Base-by-base conservation (phyloP, 2,888 invertebrate genomes). In the Nezara viridula region DNA sequence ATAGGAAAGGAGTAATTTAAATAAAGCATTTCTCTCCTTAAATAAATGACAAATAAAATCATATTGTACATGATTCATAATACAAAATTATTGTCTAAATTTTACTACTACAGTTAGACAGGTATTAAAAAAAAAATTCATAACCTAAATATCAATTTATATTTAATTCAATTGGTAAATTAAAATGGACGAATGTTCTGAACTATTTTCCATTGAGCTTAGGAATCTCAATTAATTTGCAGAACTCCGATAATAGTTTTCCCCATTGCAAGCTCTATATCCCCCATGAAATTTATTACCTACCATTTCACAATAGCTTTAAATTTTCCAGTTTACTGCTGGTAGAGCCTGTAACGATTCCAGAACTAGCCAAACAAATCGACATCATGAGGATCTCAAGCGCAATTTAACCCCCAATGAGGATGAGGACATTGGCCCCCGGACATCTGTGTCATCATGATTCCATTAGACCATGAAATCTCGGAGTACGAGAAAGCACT, bases 381-480 rank as follows among this genome's bases (percentile, higher is more conserved):
- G 32, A 37, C 37, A 73, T 73, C 66, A 66, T 16, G 3, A 16
- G 1, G 16, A 32, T 66, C 21, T 19, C 66, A 37, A 19, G 66
- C 32, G 24, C 66, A 37, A 73, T 73, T 73, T 73, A 73, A 37
- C 37, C 27, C 19, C 6, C 32, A 21, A 32, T 19, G 66, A 6
- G 66, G 66, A 73, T 9, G 66, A 6, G 66, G 66, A 3, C 66
- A 73, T 37, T 73, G 66, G 32, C 32, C 32, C 32, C 32, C 21
- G 37, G 66, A 37, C 66, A 73, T 73, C 66, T 37, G 66, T 73
- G 37, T 19, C 66, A 73, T 73, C 66, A 37, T 73, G 66, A 73
- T 73, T 73, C 66, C 66, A 73, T 73, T 73, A 73, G 66, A 73
- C 32, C 66, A 73, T 37, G 66, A 73, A 73, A 73, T 73, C 37